phyloP scores from a whole-genome alignment of 2,113 vertebrate genomes.

The Delphinapterus leucas region DNA sequence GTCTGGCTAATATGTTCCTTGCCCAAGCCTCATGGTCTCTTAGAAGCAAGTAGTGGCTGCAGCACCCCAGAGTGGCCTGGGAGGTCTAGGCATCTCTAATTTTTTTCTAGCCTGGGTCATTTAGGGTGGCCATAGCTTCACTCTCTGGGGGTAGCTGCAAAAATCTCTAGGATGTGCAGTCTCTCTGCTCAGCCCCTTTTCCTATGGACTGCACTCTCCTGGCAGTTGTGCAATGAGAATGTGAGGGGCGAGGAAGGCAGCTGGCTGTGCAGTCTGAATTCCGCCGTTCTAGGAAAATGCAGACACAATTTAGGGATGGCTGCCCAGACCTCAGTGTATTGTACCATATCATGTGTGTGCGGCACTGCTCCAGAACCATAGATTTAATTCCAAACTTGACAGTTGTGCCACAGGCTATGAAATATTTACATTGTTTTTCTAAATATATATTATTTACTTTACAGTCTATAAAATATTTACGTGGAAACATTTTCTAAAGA shows the following conservation, averaged over 20 bases:
- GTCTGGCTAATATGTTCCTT: background rate
- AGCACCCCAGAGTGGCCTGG: background rate
- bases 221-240: background rate
- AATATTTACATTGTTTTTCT: slow-evolving; percentile 53
- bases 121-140: background rate
- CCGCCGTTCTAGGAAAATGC: background rate
- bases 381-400: slow-evolving; percentile 46
- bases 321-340: background rate
- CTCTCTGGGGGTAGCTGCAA: background rate
- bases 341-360: background rate
- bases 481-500: slow-evolving; percentile 12
- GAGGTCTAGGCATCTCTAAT: background rate
- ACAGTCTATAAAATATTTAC: slow-evolving; percentile 47
- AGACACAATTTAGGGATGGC: background rate
- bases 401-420: slow-evolving; percentile 35
- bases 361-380: background rate
- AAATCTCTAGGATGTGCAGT: background rate
- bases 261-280: background rate
- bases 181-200: background rate
- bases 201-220: background rate
- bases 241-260: background rate
- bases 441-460: slow-evolving; percentile 52
- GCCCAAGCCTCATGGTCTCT: background rate
- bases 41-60: background rate
- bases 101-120: background rate